Conservation (phyloP, 1,140 invertebrate genomes). For the Radopholus similis region DNA sequence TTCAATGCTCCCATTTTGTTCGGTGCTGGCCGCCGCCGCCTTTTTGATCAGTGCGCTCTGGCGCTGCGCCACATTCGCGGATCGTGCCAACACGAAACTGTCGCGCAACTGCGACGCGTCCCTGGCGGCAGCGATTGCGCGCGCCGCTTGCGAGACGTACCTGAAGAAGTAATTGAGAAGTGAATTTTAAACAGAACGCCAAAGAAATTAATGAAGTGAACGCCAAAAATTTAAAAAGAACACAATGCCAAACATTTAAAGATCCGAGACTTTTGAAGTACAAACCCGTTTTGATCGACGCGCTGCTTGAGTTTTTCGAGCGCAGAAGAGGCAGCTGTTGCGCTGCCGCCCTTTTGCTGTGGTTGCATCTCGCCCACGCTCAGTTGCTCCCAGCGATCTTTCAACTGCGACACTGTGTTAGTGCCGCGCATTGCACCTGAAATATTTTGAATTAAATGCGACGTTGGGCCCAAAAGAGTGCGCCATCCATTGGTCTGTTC, state of each 20-base stretch:
- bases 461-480: too few species aligned
- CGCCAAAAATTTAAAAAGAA: too few species aligned
- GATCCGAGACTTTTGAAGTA: too few species aligned
- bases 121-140: conserved; percentile 40
- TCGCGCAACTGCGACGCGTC: conserved; percentile 41
- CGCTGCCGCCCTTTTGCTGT: neutral
- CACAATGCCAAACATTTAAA: too few species aligned
- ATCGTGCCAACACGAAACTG: conserved; percentile 32
- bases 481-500: too few species aligned
- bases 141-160: conserved; percentile 48
- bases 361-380: conserved; percentile 22
- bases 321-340: conserved; percentile 2
- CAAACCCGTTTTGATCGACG: neutral
- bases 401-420: conserved; percentile 49
- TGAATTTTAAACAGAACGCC: too few species aligned
- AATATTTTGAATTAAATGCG: too few species aligned
- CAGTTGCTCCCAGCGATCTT: conserved; percentile 57
- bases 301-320: neutral
- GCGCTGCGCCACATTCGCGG: conserved; percentile 41
- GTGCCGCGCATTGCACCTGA: too few species aligned
- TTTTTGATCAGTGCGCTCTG: conserved; percentile 34
- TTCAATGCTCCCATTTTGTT: neutral
- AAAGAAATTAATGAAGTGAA: too few species aligned
- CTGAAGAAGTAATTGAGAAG: conserved; percentile 26
- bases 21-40: neutral